Conservation (phyloP, 2,888 invertebrate species). For the Scaptomyza flava region DNA sequence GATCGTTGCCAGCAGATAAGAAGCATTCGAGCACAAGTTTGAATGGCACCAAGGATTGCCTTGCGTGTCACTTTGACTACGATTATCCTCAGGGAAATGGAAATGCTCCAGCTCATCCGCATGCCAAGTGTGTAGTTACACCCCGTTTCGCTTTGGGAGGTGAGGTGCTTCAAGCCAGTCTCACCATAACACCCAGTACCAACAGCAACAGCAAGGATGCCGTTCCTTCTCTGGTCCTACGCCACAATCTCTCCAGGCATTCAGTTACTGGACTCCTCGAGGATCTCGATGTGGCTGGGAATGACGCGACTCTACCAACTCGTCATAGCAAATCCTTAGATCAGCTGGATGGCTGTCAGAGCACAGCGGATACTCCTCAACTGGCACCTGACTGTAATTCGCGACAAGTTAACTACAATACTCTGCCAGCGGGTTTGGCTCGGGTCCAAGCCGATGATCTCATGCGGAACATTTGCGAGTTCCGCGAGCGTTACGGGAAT, state of each 20-base stretch:
- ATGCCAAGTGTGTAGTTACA: slow-evolving; percentile 85
- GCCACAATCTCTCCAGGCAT: slow-evolving; percentile 85
- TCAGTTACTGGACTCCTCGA: slow-evolving; percentile 87
- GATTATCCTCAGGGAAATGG: slow-evolving; percentile 75
- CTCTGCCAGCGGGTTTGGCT: slow-evolving; percentile 61
- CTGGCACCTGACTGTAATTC: slow-evolving; percentile 26
- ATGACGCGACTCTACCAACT: slow-evolving; percentile 86
- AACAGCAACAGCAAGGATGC: slow-evolving; percentile 63
- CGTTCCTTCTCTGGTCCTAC: slow-evolving; percentile 57
- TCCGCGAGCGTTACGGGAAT: slow-evolving; percentile 88
- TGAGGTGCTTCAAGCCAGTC: slow-evolving; percentile 87
- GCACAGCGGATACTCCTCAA: slow-evolving; percentile 9
- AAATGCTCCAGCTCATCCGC: slow-evolving; percentile 71
- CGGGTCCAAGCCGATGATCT: slow-evolving; percentile 86
- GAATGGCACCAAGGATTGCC: slow-evolving; percentile 81
- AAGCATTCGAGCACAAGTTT: slow-evolving; percentile 77
- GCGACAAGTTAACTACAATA: slow-evolving; percentile 63
- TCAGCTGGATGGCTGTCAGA: slow-evolving; percentile 86
- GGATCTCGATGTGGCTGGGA: slow-evolving; percentile 83
- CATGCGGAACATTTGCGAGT: slow-evolving; percentile 87
- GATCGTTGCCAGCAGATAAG: slow-evolving; percentile 60
- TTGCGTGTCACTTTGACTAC: slow-evolving; percentile 81
- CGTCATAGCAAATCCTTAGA: slow-evolving; percentile 93
- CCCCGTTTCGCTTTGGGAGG: slow-evolving; percentile 86
- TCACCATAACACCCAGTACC: slow-evolving; percentile 87